Evolutionary conservation across 2,888 invertebrate species (phyloP).

Genomic region (Papilio protenor): DNA sequence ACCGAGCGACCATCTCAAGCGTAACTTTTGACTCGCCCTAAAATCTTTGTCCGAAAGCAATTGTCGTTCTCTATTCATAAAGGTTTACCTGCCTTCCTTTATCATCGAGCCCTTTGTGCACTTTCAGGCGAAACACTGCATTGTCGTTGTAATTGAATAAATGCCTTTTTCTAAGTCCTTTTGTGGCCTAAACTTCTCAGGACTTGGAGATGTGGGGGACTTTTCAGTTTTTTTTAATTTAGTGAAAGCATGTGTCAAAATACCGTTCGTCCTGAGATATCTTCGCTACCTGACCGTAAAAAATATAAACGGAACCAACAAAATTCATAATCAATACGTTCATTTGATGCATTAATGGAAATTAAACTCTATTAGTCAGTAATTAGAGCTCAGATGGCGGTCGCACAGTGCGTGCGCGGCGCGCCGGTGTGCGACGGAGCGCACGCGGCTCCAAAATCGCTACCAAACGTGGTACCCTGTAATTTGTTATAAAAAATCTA

Average conservation of each 20-base stretch:
- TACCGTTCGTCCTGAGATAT: constrained; percentile 50
- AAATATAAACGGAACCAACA: constrained; percentile 69
- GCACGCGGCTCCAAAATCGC: constrained; percentile 75
- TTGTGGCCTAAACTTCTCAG: constrained; percentile 52
- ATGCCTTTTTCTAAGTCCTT: constrained; percentile 69
- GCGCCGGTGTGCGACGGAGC: constrained; percentile 61
- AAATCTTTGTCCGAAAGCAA: constrained; percentile 72
- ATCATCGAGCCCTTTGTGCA: constrained; percentile 71
- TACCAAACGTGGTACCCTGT: constrained; percentile 83
- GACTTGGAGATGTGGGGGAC: constrained; percentile 54
- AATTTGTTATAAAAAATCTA: constrained; percentile 84
- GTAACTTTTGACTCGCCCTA: constrained; percentile 79
- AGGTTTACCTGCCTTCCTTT: constrained; percentile 71
- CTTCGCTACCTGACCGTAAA: constrained; percentile 67
- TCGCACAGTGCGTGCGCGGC: constrained; percentile 62
- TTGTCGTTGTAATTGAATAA: constrained; percentile 83
- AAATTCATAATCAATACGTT: constrained; percentile 59
- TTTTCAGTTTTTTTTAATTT: constrained; percentile 13
- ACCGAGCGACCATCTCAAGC: constrained; percentile 67
- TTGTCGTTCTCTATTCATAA: constrained; percentile 74
- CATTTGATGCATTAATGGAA: constrained; percentile 56
- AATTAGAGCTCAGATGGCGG: constrained; percentile 67
- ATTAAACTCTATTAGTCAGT: constrained; percentile 69
- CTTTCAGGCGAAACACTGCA: constrained; percentile 73
- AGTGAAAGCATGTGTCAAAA: constrained; percentile 40